Evolutionary conservation across 2,797 vertebrate genomes (phyloP), one percentile per base, ranked within the genome.

Genomic region (Molossus alvarezi): DNA sequence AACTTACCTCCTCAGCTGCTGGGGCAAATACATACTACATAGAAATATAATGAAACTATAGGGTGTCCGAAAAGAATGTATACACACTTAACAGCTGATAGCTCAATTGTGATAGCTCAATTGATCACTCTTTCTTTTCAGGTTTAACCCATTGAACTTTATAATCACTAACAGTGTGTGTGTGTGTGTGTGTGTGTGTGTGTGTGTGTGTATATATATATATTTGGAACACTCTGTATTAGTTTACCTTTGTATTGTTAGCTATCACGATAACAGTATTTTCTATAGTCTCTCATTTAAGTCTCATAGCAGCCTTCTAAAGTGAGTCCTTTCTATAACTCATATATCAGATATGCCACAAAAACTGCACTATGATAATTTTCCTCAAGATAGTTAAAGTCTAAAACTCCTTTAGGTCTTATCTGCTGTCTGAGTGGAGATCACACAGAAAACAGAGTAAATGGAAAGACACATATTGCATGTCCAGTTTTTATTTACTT

Each of bases 301-400:
- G 2, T 9, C 29, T 90, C n/a, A 41, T 6, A 80, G 62, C 20
- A 58, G 10, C 75, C 9, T 89, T 90, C 57, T 64, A 64, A 87
- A 65, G 27, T 21, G 72, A 71, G 69, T 73, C 23, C 1, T 60
- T 73, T 18, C 1, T 60, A 27, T 73, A 64, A n/a, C 15, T 85
- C 10, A 91, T 89, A 84, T 77, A 91, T 27, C 17, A 91, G 7
- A 3, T 51, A 12, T 82, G 9, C 5, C 53, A 92, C 14, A 37
- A 53, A 94, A 69, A 14, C 0, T 2, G 6, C 58, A 72, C 21
- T 76, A 21, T 45, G 2, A 1, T 64, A 90, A 67, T 72, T 85
- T 71, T 12, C 12, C 87, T 92, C 25, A 95, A 81, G 33, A 76
- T 48, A 62, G 11, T 76, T 92, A 62, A 92, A 96, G 25, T 60